phyloP scores from a whole-genome alignment of 2,888 invertebrate species.

The Smittia sp. region DNA sequence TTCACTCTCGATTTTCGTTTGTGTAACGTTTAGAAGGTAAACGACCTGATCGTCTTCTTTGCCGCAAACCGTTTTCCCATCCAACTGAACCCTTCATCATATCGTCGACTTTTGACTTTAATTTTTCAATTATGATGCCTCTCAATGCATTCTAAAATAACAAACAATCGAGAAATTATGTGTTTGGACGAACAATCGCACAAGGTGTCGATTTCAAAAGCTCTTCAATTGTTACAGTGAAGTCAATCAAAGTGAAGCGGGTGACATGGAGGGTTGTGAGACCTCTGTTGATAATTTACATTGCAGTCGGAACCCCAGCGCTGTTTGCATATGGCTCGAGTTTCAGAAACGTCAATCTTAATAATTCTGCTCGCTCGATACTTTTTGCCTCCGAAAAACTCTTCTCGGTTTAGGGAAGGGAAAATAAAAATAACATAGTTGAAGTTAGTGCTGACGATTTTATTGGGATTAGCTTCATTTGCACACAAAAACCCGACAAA shows the following conservation, averaged over 20 bases:
- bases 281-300: neutral
- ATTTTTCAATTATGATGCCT: neutral
- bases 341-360: slow-evolving; percentile 26
- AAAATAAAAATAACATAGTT: neutral
- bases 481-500: slow-evolving; percentile 25
- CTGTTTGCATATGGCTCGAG: slow-evolving; percentile 22
- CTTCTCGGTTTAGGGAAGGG: neutral
- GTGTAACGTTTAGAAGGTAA: too few species aligned
- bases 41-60: neutral
- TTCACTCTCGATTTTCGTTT: neutral
- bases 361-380: neutral
- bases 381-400: neutral
- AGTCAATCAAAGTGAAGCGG: slow-evolving; percentile 27
- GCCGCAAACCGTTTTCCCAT: neutral
- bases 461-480: slow-evolving; percentile 25
- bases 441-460: slow-evolving; percentile 20
- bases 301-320: neutral
- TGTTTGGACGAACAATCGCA: neutral
- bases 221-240: slow-evolving; percentile 22
- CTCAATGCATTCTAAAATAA: slow-evolving; percentile 6
- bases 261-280: slow-evolving; percentile 8
- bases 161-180: slow-evolving; percentile 13
- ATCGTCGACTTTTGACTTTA: slow-evolving; percentile 3
- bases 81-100: neutral
- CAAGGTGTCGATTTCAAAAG: slow-evolving; percentile 29